Evolutionary conservation across 2,797 vertebrate species (phyloP), one percentile per base, ranked within the genome.

Genomic region (Peromyscus nudipes): DNA sequence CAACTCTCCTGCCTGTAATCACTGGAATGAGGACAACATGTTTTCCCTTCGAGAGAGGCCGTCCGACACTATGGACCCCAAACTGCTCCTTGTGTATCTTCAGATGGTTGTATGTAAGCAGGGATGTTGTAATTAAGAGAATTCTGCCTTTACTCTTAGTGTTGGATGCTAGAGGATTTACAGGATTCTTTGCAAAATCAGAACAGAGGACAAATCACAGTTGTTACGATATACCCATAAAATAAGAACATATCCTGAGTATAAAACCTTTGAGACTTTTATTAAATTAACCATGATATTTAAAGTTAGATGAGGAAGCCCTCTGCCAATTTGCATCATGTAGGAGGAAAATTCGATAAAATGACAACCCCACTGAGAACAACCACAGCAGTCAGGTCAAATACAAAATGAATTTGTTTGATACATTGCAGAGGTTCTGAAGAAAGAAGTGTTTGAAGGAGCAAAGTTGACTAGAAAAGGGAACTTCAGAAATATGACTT

Each of bases 291-390:
- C 49, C 34, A 43, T 67, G 25, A 40, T 34, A 82, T 93, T 94
- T 96, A 34, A 79, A 87, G 55, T 84, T 83, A 92, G 29, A 67
- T 80, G 62, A 95, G 86, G 37, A 65, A 86, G 60, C 76, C 13
- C 4, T 57, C 52, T 49, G n/a, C 14, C 12, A n/a, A 52, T 87
- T 21, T 88, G 46, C 37, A 31, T 67, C 40, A 83, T 11, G 31
- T 46, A 6, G 27, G 31, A 55, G 29, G 19, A n/a, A 27, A 25
- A 37, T 65, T 13, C 25, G 9, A 75, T 83, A 90, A 96, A 84
- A 37, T 17, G 57, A 34, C 16, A 13, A 7, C 89, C 52, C n/a
- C 62, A 34, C 21, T 67, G 34, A 43, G 25, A 93, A 65, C 46
- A 71, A 80, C 9, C 14, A 19, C 27, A 81, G 84, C 27, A 80